Conservation (phyloP, 2,888 invertebrate genomes). For the Machimus rusticus region DNA sequence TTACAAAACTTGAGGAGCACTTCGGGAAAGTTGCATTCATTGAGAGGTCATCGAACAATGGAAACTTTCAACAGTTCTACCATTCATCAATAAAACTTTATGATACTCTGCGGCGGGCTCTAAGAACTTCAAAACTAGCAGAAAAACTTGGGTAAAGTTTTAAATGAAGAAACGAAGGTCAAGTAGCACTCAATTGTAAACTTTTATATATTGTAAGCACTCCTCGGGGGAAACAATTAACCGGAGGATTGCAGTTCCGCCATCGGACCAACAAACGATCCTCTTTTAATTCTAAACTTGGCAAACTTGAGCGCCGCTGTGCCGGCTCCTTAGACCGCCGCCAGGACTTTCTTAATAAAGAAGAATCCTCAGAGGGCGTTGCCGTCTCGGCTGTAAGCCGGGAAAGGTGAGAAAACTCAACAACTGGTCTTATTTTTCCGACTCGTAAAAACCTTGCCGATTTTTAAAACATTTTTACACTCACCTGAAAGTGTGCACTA, state of each 20-base stretch:
- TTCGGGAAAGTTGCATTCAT: slow-evolving; percentile 21
- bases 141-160: slow-evolving; percentile 23
- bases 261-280: neutral
- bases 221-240: slow-evolving; percentile 17
- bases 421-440: neutral
- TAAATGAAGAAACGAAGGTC: slow-evolving; percentile 38
- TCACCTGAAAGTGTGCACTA: neutral
- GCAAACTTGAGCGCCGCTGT: neutral
- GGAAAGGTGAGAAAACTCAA: neutral
- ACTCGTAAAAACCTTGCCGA: neutral
- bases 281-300: neutral
- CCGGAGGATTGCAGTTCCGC: neutral
- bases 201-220: slow-evolving; percentile 30
- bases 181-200: slow-evolving; percentile 39
- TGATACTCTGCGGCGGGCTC: slow-evolving; percentile 32
- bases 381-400: neutral
- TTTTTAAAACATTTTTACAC: neutral
- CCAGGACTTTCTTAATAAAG: neutral
- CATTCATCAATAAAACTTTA: slow-evolving; percentile 36
- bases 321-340: neutral
- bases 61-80: slow-evolving; percentile 22
- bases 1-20: slow-evolving; percentile 22
- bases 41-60: slow-evolving; percentile 33
- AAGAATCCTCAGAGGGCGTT: neutral
- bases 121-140: slow-evolving; percentile 25